Percentiles rank a stretch among this genome's conserved stretches.
These are phyloP conservation scores for Silurus lanzhouensis DNA, from an alignment of 2,797 vertebrate species.

Conservation along the genomic window DNA sequence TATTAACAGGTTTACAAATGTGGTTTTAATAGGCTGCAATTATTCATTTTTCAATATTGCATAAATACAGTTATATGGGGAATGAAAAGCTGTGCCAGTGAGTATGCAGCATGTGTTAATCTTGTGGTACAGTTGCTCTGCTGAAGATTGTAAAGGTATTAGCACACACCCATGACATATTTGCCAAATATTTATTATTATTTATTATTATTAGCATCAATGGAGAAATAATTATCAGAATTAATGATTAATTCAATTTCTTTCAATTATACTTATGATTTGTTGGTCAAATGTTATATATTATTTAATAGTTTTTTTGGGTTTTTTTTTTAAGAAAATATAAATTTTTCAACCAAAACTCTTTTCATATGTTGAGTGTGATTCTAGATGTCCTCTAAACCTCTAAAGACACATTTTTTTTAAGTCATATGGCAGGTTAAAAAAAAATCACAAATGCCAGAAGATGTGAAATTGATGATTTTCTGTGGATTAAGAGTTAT, in stretches of 20 bases:
- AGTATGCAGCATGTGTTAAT: not conserved
- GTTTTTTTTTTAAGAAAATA: not conserved
- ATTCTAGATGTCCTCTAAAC: constrained; percentile 3
- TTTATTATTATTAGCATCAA: not conserved
- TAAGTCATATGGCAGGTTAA: constrained; percentile 1
- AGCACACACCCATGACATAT: not conserved
- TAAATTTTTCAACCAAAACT: not conserved
- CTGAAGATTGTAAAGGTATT: not conserved
- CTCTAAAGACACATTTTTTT: constrained; percentile 13
- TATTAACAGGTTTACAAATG: constrained; percentile 17
- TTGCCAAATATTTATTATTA: not conserved
- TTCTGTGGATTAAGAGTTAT: constrained; percentile 57
- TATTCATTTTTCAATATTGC: constrained; percentile 20
- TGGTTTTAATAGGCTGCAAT: constrained; percentile 25
- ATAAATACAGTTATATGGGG: not conserved
- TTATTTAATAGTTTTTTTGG: not conserved
- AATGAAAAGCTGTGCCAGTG: not conserved
- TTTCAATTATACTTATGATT: not conserved
- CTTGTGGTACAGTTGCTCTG: not conserved
- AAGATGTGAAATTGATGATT: constrained; percentile 37
- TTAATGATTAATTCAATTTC: not conserved
- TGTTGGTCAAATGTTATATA: not conserved
- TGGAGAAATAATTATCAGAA: not conserved
- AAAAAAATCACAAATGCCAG: constrained; percentile 32
- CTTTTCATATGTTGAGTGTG: not conserved